phyloP scores from a whole-genome alignment of 2,888 invertebrate genomes.

The Ichneumon xanthorius region DNA sequence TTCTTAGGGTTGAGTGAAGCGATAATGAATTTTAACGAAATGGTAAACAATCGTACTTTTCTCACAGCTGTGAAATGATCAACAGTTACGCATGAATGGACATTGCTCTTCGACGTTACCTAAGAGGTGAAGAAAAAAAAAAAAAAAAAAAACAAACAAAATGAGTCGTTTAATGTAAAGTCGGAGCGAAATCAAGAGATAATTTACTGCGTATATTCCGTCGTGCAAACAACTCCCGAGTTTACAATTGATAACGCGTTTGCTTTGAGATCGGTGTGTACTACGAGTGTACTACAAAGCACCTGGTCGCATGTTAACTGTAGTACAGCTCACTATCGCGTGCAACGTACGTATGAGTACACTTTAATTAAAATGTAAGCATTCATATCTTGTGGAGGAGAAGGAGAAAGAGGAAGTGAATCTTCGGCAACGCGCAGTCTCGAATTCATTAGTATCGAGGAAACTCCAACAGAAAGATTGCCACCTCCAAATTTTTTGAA shows the following conservation, averaged over 20 bases:
- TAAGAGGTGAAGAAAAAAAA: background rate
- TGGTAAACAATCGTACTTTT: too few relatives aligned
- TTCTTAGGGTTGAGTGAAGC: too few relatives aligned
- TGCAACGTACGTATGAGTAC: constrained; percentile 17
- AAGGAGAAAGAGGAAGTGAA: constrained; percentile 22
- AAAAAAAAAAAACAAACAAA: constrained; percentile 17
- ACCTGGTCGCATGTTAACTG: constrained; percentile 16
- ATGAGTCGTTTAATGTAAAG: background rate
- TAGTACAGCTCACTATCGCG: constrained; percentile 34
- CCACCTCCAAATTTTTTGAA: too few relatives aligned
- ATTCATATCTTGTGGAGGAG: constrained; percentile 11
- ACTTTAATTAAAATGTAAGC: background rate
- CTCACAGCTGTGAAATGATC: too few relatives aligned
- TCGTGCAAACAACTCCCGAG: constrained; percentile 40
- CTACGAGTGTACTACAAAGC: constrained; percentile 43
- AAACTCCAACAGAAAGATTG: constrained; percentile 15
- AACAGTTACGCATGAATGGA: background rate
- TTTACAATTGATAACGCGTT: constrained; percentile 62
- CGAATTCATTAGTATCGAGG: constrained; percentile 24
- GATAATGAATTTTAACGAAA: too few relatives aligned
- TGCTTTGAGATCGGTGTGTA: constrained; percentile 33
- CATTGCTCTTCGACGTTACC: background rate
- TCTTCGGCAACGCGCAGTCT: constrained; percentile 50
- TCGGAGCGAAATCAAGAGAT: constrained; percentile 12
- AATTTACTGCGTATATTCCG: constrained; percentile 29